A percentile compares a stretch with the other conserved stretches of the same genome.
These are phyloP conservation scores for Corythornis vintsioides DNA, from an alignment of 2,113 vertebrate genomes.

Conservation along the genomic window DNA sequence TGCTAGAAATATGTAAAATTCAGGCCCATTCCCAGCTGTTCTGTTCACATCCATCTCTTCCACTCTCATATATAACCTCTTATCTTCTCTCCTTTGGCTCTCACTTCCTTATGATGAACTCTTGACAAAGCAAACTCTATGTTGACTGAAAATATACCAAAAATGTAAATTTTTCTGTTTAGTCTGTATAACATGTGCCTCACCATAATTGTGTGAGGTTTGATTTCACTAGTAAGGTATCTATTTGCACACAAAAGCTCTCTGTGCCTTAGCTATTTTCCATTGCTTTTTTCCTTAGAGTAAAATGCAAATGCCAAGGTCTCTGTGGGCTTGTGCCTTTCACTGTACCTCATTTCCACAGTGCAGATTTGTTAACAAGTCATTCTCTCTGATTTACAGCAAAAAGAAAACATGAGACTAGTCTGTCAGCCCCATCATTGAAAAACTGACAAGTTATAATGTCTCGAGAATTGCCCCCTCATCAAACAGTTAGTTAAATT, in stretches of 20 bases:
- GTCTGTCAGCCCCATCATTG: neutral
- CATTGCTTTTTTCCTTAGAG: neutral
- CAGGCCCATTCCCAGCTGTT: neutral
- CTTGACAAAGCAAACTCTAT: neutral
- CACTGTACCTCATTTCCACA: neutral
- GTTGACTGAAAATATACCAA: neutral
- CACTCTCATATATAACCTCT: neutral
- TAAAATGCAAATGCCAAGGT: neutral
- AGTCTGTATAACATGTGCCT: neutral
- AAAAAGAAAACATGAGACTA: neutral
- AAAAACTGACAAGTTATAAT: neutral
- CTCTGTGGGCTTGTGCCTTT: neutral
- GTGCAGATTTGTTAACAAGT: neutral
- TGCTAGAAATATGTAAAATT: neutral
- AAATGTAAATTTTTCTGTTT: neutral
- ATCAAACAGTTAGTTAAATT: constrained; percentile 38
- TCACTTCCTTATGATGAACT: neutral
- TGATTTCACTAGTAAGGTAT: neutral
- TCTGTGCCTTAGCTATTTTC: neutral
- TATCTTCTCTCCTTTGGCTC: neutral
- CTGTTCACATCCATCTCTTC: neutral
- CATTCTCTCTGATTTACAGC: neutral
- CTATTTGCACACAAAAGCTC: neutral
- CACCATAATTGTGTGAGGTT: neutral
- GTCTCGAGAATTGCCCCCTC: neutral